Conservation (phyloP, 2,888 invertebrate species). For the Thera obeliscata region DNA sequence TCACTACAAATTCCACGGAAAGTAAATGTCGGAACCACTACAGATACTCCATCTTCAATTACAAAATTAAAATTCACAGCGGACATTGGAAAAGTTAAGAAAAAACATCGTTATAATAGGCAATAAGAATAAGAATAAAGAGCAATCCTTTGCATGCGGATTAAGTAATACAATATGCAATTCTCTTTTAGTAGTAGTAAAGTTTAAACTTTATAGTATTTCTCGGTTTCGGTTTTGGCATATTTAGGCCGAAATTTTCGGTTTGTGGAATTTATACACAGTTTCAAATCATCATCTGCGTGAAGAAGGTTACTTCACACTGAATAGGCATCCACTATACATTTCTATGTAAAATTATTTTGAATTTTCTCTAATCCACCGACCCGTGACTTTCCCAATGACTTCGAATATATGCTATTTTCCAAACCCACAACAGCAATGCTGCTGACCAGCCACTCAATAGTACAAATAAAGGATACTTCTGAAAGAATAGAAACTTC, state of each 20-base stretch:
- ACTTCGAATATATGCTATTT: too few species aligned
- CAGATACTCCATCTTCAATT: not conserved
- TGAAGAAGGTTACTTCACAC: too few species aligned
- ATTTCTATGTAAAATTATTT: too few species aligned
- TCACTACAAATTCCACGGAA: too few species aligned
- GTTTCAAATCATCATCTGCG: not conserved
- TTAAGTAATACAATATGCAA: constrained; percentile 41
- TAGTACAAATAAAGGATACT: too few species aligned
- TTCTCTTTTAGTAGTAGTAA: constrained; percentile 42
- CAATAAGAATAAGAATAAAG: constrained; percentile 24
- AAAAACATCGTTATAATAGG: constrained; percentile 21
- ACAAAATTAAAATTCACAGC: constrained; percentile 1
- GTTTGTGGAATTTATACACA: not conserved
- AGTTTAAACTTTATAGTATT: constrained; percentile 23
- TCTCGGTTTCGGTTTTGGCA: constrained; percentile 10
- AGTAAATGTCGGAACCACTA: too few species aligned
- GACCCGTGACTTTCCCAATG: too few species aligned
- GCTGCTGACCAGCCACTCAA: too few species aligned
- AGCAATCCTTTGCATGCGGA: constrained; percentile 37
- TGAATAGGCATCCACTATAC: too few species aligned
- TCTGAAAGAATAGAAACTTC: too few species aligned
- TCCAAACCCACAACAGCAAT: too few species aligned
- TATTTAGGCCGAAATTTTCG: not conserved
- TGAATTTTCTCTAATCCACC: too few species aligned
- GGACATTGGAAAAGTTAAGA: constrained; percentile 12